phyloP scores from a whole-genome alignment of 2,797 vertebrate genomes.

The Borostomias antarcticus region DNA sequence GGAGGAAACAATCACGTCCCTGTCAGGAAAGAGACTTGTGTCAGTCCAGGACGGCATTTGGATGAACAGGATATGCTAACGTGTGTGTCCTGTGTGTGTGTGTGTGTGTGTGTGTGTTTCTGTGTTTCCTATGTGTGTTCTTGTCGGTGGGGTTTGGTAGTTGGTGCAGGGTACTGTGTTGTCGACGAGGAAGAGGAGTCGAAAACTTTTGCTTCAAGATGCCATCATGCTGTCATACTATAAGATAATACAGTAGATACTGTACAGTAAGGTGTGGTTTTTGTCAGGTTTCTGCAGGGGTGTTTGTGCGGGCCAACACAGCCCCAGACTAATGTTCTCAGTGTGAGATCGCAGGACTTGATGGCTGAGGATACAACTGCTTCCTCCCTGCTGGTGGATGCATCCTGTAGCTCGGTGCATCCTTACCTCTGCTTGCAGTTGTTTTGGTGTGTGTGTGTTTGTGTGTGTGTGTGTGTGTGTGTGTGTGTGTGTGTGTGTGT shows the following conservation, averaged over 20 bases:
- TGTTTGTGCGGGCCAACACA: background rate
- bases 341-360: constrained; percentile 35
- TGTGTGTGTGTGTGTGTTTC: constrained; percentile 29
- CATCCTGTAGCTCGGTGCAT: constrained; percentile 76
- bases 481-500: no score
- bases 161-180: background rate
- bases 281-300: background rate
- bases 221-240: background rate
- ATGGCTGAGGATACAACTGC: constrained; percentile 65
- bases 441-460: constrained; percentile 46
- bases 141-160: constrained; percentile 19
- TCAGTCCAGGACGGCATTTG: constrained; percentile 59
- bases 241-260: background rate
- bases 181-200: background rate
- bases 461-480: no score
- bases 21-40: constrained; percentile 76
- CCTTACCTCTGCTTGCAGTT: constrained; percentile 44
- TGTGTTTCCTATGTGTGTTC: constrained; percentile 23
- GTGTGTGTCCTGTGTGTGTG: constrained; percentile 30
- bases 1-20: constrained; percentile 74
- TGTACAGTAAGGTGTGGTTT: background rate
- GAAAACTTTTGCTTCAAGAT: no score
- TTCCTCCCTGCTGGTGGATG: constrained; percentile 70
- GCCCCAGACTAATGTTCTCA: constrained; percentile 2
- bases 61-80: constrained; percentile 63